A percentile compares a stretch with the other conserved stretches of the same genome.
Conservation (phyloP, 1,140 invertebrate species). For the Fopius arisanus region DNA sequence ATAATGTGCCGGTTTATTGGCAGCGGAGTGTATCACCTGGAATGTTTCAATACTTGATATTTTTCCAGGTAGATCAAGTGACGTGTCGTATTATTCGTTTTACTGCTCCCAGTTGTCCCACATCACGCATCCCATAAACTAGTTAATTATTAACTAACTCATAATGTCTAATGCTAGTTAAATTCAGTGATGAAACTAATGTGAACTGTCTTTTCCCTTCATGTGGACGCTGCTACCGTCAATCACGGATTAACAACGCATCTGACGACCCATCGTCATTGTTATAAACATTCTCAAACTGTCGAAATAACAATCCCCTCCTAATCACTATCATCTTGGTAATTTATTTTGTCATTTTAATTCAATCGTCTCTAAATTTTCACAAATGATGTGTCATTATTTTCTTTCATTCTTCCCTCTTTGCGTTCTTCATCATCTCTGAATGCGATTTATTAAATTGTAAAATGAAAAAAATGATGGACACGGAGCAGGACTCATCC, state of each 20-base stretch:
- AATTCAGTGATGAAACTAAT: neutral
- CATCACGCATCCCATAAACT: neutral
- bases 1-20: slow-evolving; percentile 44
- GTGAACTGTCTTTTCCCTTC: slow-evolving; percentile 38
- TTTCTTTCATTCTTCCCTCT: neutral
- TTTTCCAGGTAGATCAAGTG: slow-evolving; percentile 50
- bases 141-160: neutral
- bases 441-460: neutral
- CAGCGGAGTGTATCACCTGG: slow-evolving; percentile 27
- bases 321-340: slow-evolving; percentile 1
- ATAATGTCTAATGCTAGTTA: neutral
- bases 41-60: slow-evolving; percentile 58
- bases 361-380: neutral
- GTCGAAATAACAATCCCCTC: neutral
- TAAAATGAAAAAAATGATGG: neutral
- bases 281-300: neutral
- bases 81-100: neutral
- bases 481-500: slow-evolving; percentile 51
- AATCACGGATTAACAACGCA: slow-evolving; percentile 41
- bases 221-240: slow-evolving; percentile 58
- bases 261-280: neutral
- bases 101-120: neutral
- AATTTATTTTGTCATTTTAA: neutral
- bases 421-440: neutral
- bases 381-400: slow-evolving; percentile 1